Percentiles rank a stretch among this genome's conserved stretches.
These are phyloP conservation scores for Megamerina dolium DNA, from an alignment of 2,888 invertebrate species.

Conservation along the genomic window DNA sequence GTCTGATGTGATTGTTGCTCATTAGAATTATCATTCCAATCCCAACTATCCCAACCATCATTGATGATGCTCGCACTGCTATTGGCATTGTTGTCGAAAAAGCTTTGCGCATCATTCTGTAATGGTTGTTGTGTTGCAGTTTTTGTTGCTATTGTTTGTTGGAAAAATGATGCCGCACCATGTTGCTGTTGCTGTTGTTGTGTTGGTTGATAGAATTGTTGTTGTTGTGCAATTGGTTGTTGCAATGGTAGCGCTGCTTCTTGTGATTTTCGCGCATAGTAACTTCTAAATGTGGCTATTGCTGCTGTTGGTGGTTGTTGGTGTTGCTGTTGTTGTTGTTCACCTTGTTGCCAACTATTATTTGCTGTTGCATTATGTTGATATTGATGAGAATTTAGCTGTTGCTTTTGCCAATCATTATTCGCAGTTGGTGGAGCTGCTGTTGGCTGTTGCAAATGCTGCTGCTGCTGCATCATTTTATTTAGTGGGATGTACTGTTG, in stretches of 20 bases:
- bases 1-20: slow-evolving; percentile 8
- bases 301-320: slow-evolving; percentile 16
- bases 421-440: slow-evolving; percentile 7
- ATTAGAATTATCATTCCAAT: slow-evolving; percentile 36
- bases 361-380: no score
- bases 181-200: slow-evolving; percentile 27
- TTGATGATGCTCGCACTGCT: slow-evolving; percentile 20
- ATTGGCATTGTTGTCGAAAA: slow-evolving; percentile 23
- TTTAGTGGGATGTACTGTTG: slow-evolving; percentile 8
- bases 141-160: no score
- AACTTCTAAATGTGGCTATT: no score
- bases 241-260: slow-evolving; percentile 8
- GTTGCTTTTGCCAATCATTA: no score
- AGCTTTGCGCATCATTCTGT: slow-evolving; percentile 20
- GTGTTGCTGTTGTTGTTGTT: slow-evolving; percentile 13
- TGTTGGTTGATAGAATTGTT: slow-evolving; percentile 21
- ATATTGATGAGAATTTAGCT: slow-evolving; percentile 13
- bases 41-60: slow-evolving; percentile 48
- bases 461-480: slow-evolving; percentile 15
- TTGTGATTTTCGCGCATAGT: no score
- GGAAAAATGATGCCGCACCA: no score
- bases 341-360: slow-evolving; percentile 17
- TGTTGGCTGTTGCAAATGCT: slow-evolving; percentile 2
- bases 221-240: slow-evolving; percentile 11
- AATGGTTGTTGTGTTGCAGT: no score